Evolutionary conservation across 2,797 vertebrate species (phyloP), one percentile per base, ranked within the genome.

Genomic region (Phalanger gymnotis): DNA sequence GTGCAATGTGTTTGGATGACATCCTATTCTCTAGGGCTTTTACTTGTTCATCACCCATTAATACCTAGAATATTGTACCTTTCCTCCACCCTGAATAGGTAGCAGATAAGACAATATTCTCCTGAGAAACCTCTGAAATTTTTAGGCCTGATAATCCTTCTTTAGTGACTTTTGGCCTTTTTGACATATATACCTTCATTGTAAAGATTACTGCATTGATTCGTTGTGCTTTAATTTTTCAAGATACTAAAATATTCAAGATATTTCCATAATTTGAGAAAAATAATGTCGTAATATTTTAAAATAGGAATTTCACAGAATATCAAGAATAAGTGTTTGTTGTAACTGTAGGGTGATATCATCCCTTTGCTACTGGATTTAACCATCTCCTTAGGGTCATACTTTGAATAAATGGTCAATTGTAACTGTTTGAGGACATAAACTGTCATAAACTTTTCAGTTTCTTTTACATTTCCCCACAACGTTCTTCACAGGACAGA

Each of bases 31-130:
- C 16, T 3, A 81, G 66, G 66, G 10, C 11, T 66, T 66, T 66
- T n/a, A 66, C 34, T 7, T 81, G n/a, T 40, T 81, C n/a, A 81
- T 40, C 66, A 40, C n/a, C 7, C 66, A 81, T 40, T 40, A 81
- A 40, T 81, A 40, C n/a, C n/a, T 40, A 19, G 6, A 2, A 40
- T 34, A 40, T 51, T 91, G 90, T 91, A 19, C 81, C 6, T 1
- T 53, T 52, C n/a, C 4, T 95, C 90, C 25, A 93, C 47, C 52
- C 93, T 96, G 22, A 95, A n/a, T 51, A 54, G 90, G 66, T n/a
- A 93, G 73, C 66, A 92, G 93, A n/a, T 1, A 58, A 34, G 22
- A 93, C 93, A 94, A 61, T 92, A 90, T 96, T 95, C 90, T 90
- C 55, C 1, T 25, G 22, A 87, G 40, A 87, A 27, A 47, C 27